Evolutionary conservation across 1,140 invertebrate species (phyloP).

Genomic region (Danaus plexippus): DNA sequence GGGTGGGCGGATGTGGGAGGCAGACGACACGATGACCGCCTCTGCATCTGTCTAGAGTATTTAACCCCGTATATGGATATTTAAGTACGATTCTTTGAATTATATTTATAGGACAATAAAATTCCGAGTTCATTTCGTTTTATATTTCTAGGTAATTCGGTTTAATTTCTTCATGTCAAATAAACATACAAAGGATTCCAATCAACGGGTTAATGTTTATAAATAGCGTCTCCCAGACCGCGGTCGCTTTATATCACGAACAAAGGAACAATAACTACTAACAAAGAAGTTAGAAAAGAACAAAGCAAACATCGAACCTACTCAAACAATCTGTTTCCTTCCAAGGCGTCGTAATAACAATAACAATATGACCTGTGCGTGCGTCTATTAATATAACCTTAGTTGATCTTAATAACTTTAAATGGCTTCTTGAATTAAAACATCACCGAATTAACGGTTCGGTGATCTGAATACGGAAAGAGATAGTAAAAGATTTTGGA

Average conservation of each 20-base stretch:
- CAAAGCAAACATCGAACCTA: conserved; percentile 57
- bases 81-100: no score
- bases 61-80: conserved; percentile 36
- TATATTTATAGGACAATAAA: no score
- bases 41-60: conserved; percentile 42
- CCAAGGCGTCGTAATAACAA: conserved; percentile 56
- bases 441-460: conserved; percentile 38
- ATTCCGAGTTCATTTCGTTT: no score
- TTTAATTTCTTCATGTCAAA: no score
- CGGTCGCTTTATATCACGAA: conserved; percentile 47
- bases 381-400: conserved; percentile 26
- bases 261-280: conserved; percentile 58
- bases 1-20: conserved; percentile 52
- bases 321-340: conserved; percentile 57
- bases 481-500: conserved; percentile 28
- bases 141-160: no score
- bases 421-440: no score
- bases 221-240: conserved; percentile 44
- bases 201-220: conserved; percentile 53
- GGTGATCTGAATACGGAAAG: conserved; percentile 33
- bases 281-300: conserved; percentile 65
- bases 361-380: conserved; percentile 48
- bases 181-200: conserved; percentile 41
- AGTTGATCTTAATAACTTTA: no score
- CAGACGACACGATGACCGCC: conserved; percentile 37